Evolutionary conservation across 1,140 invertebrate genomes (phyloP).

Genomic region (Sesamia nonagrioides): DNA sequence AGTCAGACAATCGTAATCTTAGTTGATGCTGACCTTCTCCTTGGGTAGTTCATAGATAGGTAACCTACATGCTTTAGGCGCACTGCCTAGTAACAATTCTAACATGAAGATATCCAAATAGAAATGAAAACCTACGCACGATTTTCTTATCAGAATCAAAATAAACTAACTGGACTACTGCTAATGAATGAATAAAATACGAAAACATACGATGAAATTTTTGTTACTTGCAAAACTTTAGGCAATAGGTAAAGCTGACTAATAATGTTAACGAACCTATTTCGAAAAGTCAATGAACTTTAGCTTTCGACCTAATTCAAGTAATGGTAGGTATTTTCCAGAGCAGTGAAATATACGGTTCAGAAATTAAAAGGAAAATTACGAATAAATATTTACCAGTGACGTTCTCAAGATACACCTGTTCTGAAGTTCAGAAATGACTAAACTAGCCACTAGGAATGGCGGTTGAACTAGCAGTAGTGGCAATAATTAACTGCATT

Average conservation of each 20-base stretch:
- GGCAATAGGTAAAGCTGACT: background rate
- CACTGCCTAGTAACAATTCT: background rate
- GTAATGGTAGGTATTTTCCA: background rate
- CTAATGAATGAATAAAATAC: background rate
- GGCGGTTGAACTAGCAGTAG: conserved; percentile 9
- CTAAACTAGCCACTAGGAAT: conserved; percentile 29
- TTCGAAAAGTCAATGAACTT: conserved; percentile 29
- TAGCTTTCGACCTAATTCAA: conserved; percentile 26
- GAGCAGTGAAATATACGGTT: background rate
- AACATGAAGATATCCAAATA: background rate
- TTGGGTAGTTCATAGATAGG: too few relatives aligned
- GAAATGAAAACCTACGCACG: background rate
- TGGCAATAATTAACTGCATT: conserved; percentile 59
- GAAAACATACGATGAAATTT: background rate
- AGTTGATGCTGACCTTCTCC: too few relatives aligned
- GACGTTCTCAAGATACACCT: background rate
- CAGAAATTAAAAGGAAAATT: background rate
- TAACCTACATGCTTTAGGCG: background rate
- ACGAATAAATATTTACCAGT: background rate
- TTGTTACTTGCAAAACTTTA: background rate
- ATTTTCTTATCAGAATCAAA: conserved; percentile 14
- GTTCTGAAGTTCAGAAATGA: conserved; percentile 7
- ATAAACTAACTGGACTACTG: background rate
- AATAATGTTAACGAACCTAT: conserved; percentile 7
- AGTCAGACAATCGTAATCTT: too few relatives aligned